These are phyloP conservation scores for Polypedilum pembai DNA, from an alignment of 1,140 invertebrate genomes.

Conservation along the genomic window DNA sequence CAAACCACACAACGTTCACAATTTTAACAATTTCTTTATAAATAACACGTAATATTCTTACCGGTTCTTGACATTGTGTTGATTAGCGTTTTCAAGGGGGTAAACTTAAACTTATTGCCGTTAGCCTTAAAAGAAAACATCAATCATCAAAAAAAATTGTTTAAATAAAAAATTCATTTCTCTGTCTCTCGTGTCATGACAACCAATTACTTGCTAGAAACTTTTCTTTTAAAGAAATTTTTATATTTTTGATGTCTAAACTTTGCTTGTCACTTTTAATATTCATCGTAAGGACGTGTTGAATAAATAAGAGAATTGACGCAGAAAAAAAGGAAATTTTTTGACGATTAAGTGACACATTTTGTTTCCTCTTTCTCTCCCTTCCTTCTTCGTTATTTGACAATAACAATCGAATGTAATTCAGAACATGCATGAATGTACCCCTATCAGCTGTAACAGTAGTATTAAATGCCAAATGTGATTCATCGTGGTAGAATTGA, in stretches of 20 bases:
- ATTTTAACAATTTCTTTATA: conserved; percentile 11
- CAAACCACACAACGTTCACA: background rate
- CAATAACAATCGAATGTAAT: background rate
- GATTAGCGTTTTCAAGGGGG: conserved; percentile 9
- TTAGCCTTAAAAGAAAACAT: background rate
- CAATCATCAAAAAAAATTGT: conserved; percentile 3
- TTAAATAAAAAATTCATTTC: conserved; percentile 19
- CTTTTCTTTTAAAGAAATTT: background rate
- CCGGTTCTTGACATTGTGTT: conserved; percentile 16
- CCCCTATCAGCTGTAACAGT: background rate
- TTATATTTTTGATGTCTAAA: conserved; percentile 4
- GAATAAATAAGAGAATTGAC: background rate
- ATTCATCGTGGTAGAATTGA: conserved; percentile 8
- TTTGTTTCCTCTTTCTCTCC: background rate
- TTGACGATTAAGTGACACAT: conserved; percentile 17
- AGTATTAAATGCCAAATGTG: background rate
- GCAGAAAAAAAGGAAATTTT: conserved; percentile 3
- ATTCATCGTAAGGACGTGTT: no score
- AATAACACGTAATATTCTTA: background rate
- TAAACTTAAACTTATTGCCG: background rate
- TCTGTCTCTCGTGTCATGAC: background rate
- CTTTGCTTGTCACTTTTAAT: background rate
- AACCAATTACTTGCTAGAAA: background rate
- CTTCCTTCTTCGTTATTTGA: no score
- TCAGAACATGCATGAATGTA: background rate